phyloP scores from a whole-genome alignment of 2,797 vertebrate species.

The Protonibea diacanthus region DNA sequence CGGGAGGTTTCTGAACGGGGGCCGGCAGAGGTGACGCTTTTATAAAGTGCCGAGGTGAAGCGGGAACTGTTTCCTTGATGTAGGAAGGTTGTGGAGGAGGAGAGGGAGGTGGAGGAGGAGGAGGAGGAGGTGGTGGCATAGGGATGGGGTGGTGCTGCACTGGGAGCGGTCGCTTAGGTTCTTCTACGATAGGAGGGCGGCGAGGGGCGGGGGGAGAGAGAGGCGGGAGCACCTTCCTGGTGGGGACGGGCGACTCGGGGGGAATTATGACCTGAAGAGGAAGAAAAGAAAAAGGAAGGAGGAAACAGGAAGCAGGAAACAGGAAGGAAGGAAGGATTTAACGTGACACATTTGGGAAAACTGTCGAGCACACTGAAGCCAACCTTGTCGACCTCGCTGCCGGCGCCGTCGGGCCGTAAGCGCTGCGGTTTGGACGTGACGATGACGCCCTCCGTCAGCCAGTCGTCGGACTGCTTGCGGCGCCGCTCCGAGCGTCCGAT shows the following conservation, averaged over 20 bases:
- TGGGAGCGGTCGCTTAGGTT: conserved; percentile 74
- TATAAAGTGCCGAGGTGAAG: conserved; percentile 56
- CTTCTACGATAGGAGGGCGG: conserved; percentile 75
- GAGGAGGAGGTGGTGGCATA: conserved; percentile 50
- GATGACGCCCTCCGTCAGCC: conserved; percentile 92
- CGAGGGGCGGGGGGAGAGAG: conserved; percentile 61
- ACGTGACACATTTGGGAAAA: neutral
- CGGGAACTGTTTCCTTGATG: conserved; percentile 48
- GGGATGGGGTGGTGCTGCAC: conserved; percentile 71
- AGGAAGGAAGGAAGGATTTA: conserved; percentile 2
- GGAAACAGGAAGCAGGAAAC: conserved; percentile 49
- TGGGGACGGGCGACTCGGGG: conserved; percentile 87
- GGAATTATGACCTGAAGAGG: conserved; percentile 88
- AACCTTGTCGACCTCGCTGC: conserved; percentile 93
- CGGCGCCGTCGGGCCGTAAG: conserved; percentile 80
- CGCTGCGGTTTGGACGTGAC: conserved; percentile 89
- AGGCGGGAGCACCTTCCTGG: conserved; percentile 84
- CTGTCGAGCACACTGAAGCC: conserved; percentile 58
- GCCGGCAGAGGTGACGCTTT: conserved; percentile 68
- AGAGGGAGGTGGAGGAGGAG: conserved; percentile 49
- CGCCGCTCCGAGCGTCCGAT: conserved; percentile 86
- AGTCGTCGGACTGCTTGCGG: conserved; percentile 87
- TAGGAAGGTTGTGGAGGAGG: conserved; percentile 60
- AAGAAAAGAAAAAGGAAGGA: conserved; percentile 37
- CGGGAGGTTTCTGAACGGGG: conserved; percentile 61